These are phyloP conservation scores for Caenorhabditis plicata DNA, from an alignment of 2,888 invertebrate species.

Conservation along the genomic window DNA sequence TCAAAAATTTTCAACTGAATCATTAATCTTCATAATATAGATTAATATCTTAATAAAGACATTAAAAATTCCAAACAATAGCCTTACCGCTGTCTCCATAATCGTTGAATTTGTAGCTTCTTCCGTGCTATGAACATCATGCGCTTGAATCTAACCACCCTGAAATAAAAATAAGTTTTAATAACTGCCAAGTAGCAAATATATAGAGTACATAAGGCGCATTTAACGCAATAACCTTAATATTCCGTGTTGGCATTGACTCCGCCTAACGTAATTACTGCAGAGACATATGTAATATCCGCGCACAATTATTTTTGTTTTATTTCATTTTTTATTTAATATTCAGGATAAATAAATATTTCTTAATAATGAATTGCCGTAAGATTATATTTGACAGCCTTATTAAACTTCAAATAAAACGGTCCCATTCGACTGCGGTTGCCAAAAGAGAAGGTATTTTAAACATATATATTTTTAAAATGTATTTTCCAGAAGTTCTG, in stretches of 20 bases:
- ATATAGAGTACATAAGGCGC: conserved; percentile 4
- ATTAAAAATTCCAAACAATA: neutral
- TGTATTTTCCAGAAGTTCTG: neutral
- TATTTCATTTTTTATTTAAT: neutral
- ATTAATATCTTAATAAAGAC: no score
- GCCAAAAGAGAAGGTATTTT: conserved; percentile 6
- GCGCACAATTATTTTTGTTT: conserved; percentile 8
- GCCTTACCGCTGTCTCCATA: conserved; percentile 51
- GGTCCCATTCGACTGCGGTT: conserved; percentile 3
- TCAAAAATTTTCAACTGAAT: neutral
- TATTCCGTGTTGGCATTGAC: conserved; percentile 29
- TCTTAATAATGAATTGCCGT: conserved; percentile 14
- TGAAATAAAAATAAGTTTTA: conserved; percentile 2
- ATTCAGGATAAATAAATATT: conserved; percentile 1
- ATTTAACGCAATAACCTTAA: no score
- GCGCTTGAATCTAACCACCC: no score
- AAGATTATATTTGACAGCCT: no score
- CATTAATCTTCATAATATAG: neutral
- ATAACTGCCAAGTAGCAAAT: neutral
- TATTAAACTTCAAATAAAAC: no score
- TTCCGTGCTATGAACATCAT: conserved; percentile 53
- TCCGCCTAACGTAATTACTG: conserved; percentile 11
- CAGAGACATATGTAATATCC: conserved; percentile 8
- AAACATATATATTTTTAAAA: neutral
- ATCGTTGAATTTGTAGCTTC: conserved; percentile 47